Conservation (phyloP, 2,113 vertebrate species). For the Cyprinodon variegatus region DNA sequence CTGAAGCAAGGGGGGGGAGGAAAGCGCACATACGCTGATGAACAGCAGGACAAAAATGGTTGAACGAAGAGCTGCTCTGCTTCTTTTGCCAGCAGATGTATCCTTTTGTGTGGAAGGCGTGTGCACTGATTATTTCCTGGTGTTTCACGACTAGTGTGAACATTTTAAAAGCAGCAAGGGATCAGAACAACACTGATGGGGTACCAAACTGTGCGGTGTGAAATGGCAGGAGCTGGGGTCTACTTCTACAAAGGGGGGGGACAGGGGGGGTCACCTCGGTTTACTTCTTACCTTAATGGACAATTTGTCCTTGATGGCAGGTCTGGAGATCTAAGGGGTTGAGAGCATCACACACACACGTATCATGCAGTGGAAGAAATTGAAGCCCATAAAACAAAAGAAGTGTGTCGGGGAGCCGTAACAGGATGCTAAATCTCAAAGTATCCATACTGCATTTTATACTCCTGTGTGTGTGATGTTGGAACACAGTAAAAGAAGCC, state of each 20-base stretch:
- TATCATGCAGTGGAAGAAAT: slow-evolving; percentile 75
- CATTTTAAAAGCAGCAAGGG: slow-evolving; percentile 38
- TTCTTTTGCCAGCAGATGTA: not conserved
- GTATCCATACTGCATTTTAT: slow-evolving; percentile 10
- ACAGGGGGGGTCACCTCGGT: slow-evolving; percentile 32
- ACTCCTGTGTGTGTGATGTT: slow-evolving; percentile 14
- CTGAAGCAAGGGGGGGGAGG: slow-evolving; percentile 25
- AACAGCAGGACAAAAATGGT: slow-evolving; percentile 20
- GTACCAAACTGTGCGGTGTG: slow-evolving; percentile 39
- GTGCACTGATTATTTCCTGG: not conserved
- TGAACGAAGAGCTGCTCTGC: not conserved
- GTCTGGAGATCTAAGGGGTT: slow-evolving; percentile 81
- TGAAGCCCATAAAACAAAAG: slow-evolving; percentile 30
- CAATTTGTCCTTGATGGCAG: slow-evolving; percentile 81
- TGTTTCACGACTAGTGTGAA: slow-evolving; percentile 17
- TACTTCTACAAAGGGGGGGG: slow-evolving; percentile 49
- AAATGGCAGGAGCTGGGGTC: slow-evolving; percentile 42
- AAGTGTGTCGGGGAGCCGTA: slow-evolving; percentile 32
- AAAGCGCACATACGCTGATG: slow-evolving; percentile 31
- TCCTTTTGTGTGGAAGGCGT: not conserved
- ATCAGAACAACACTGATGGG: slow-evolving; percentile 46
- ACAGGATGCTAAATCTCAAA: not conserved
- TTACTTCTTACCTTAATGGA: slow-evolving; percentile 79
- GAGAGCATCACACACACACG: slow-evolving; percentile 79
- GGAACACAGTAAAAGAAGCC: not conserved